phyloP scores from a whole-genome alignment of 2,797 vertebrate genomes.

The Bradypodion pumilum region DNA sequence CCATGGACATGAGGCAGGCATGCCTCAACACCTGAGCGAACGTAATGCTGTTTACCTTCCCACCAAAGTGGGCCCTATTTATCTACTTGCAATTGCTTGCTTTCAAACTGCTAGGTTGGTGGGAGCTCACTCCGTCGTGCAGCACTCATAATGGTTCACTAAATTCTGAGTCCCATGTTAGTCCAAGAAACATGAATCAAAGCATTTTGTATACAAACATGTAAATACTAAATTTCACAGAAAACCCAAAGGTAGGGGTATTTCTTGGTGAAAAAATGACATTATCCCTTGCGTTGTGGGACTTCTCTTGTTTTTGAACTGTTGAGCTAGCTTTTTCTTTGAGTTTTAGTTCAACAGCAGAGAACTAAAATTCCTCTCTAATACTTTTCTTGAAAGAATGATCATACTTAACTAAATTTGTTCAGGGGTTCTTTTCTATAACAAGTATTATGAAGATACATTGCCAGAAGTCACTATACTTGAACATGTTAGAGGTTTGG shows the following conservation, averaged over 20 bases:
- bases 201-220: background rate
- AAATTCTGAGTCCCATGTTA: background rate
- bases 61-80: no score
- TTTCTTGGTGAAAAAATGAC: background rate
- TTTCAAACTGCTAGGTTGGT: no score
- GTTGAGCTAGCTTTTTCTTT: background rate
- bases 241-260: background rate
- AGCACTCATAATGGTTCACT: background rate
- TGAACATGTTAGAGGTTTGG: constrained; percentile 20
- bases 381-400: background rate
- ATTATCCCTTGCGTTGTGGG: background rate
- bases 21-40: no score
- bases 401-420: background rate
- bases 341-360: background rate
- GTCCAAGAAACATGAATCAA: no score
- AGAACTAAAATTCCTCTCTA: background rate
- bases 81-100: no score
- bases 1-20: no score
- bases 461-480: constrained; percentile 7
- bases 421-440: background rate
- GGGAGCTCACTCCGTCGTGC: no score
- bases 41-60: no score
- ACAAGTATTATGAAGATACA: background rate
- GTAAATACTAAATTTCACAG: background rate
- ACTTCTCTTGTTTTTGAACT: background rate